These are phyloP conservation scores for Oryzias curvinotus DNA, from an alignment of 2,113 vertebrate genomes.

Conservation along the genomic window DNA sequence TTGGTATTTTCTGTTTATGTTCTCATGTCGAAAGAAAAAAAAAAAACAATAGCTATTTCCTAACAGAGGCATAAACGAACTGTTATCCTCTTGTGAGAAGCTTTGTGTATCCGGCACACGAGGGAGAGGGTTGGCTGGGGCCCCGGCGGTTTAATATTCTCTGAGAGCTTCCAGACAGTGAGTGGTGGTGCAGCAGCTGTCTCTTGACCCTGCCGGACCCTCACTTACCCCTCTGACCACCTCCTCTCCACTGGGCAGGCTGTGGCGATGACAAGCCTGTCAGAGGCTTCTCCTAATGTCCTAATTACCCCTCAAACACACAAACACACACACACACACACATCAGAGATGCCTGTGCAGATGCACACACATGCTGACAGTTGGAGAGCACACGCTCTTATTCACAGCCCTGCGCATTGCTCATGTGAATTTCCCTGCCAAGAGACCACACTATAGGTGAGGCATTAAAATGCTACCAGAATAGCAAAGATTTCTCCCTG, in stretches of 20 bases:
- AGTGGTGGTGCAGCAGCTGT: slow-evolving; percentile 73
- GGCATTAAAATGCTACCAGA: slow-evolving; percentile 29
- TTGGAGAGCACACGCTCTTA: slow-evolving; percentile 22
- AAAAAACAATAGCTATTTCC: slow-evolving; percentile 33
- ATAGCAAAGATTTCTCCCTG: slow-evolving; percentile 42
- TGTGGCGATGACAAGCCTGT: slow-evolving; percentile 74
- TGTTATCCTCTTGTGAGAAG: slow-evolving; percentile 24
- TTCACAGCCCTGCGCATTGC: slow-evolving; percentile 13
- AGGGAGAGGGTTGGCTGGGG: slow-evolving; percentile 56
- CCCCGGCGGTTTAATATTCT: slow-evolving; percentile 70
- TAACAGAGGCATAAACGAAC: slow-evolving; percentile 53
- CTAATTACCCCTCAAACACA: slow-evolving; percentile 68
- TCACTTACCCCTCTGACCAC: slow-evolving; percentile 72
- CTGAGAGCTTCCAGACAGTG: slow-evolving; percentile 73
- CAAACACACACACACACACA: neutral
- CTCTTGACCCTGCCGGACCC: slow-evolving; percentile 69
- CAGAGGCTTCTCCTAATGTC: slow-evolving; percentile 72
- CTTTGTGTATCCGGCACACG: slow-evolving; percentile 57
- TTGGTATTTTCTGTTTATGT: slow-evolving; percentile 38
- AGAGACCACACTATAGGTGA: slow-evolving; percentile 31
- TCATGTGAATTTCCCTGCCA: slow-evolving; percentile 38
- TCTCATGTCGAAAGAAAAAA: slow-evolving; percentile 38
- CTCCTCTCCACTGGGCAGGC: slow-evolving; percentile 58
- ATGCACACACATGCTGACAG: slow-evolving; percentile 37
- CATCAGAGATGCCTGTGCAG: slow-evolving; percentile 6